A percentile compares a stretch with the other conserved stretches of the same genome.
Evolutionary conservation across 2,888 invertebrate genomes (phyloP).

Genomic region (Bellardia pandia): DNA sequence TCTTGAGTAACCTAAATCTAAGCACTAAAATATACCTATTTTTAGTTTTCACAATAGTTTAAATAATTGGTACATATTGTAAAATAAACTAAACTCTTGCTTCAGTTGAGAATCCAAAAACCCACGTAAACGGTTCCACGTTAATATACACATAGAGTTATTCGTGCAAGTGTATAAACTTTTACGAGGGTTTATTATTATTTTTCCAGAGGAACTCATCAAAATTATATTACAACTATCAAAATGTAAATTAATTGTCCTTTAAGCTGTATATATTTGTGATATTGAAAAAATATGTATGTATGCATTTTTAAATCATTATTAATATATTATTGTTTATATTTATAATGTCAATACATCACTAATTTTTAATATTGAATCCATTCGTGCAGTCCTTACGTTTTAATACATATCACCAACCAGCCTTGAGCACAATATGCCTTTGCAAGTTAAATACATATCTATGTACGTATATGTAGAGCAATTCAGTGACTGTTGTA

Average conservation of each 20-base stretch:
- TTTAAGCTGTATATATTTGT: not conserved
- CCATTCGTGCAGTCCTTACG: not conserved
- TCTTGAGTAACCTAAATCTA: too few relatives aligned
- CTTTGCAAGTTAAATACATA: too few relatives aligned
- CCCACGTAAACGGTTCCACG: too few relatives aligned
- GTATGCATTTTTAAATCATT: not conserved
- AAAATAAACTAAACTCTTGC: too few relatives aligned
- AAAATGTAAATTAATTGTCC: not conserved
- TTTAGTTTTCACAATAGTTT: too few relatives aligned
- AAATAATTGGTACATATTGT: too few relatives aligned
- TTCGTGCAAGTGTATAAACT: not conserved
- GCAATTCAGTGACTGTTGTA: not conserved
- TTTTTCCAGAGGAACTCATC: constrained; percentile 9
- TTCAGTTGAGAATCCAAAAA: too few relatives aligned
- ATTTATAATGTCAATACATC: too few relatives aligned
- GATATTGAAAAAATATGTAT: too few relatives aligned
- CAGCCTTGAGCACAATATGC: not conserved
- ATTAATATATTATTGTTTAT: not conserved
- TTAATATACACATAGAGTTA: not conserved
- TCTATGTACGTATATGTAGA: too few relatives aligned
- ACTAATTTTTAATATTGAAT: not conserved
- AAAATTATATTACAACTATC: constrained; percentile 13
- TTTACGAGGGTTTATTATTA: constrained; percentile 8
- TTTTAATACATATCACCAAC: not conserved
- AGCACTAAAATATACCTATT: too few relatives aligned